Evolutionary conservation across 2,797 vertebrate genomes (phyloP).

Genomic region (Cyclopterus lumpus): DNA sequence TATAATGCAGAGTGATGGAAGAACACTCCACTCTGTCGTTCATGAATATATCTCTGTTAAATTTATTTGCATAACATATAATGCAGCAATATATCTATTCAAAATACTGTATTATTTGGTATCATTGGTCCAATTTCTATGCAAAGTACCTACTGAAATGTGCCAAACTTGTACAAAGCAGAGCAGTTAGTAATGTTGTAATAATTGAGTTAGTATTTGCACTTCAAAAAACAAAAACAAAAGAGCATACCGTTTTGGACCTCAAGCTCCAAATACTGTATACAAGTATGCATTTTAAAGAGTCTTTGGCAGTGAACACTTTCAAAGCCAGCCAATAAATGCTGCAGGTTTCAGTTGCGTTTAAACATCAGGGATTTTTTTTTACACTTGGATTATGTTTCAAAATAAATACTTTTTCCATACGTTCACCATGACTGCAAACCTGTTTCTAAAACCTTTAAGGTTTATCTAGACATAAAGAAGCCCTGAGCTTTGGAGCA

Average conservation of each 20-base stretch:
- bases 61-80: slow-evolving; percentile 14
- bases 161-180: slow-evolving; percentile 15
- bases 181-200: slow-evolving; percentile 11
- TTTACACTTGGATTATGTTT: slow-evolving; percentile 28
- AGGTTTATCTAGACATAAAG: slow-evolving; percentile 54
- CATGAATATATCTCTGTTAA: slow-evolving; percentile 25
- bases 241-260: slow-evolving; percentile 16
- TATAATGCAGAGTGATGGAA: slow-evolving; percentile 24
- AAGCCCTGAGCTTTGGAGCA: slow-evolving; percentile 67
- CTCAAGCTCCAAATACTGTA: slow-evolving; percentile 19
- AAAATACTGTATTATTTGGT: slow-evolving; percentile 36
- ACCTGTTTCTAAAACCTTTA: slow-evolving; percentile 45
- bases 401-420: slow-evolving; percentile 48
- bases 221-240: slow-evolving; percentile 3
- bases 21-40: slow-evolving; percentile 24
- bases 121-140: slow-evolving; percentile 57
- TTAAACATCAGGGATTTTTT: slow-evolving; percentile 16
- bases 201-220: slow-evolving; percentile 20
- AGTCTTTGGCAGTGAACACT: slow-evolving; percentile 1
- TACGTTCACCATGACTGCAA: slow-evolving; percentile 45
- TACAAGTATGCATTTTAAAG: slow-evolving; percentile 12
- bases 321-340: slow-evolving; percentile 45
- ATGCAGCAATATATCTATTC: slow-evolving; percentile 5
- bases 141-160: slow-evolving; percentile 23
- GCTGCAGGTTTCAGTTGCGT: slow-evolving; percentile 29